These are phyloP conservation scores for Istiophorus platypterus DNA, from an alignment of 2,113 vertebrate species.

Conservation along the genomic window DNA sequence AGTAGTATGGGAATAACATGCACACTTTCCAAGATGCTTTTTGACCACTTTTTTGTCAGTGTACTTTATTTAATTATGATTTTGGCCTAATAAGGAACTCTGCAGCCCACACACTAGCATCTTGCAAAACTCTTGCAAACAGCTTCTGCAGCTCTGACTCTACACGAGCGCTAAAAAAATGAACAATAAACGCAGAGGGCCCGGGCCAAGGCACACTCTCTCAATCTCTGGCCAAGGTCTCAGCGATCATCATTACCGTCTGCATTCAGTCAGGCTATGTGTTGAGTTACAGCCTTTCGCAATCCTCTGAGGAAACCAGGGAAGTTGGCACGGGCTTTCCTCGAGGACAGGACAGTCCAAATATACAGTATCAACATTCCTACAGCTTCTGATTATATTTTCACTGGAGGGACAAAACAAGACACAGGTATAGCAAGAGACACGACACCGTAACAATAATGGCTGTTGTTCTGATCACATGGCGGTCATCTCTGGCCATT, in stretches of 20 bases:
- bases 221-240: conserved; percentile 71
- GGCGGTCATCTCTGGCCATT: conserved; percentile 36
- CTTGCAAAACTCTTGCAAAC: conserved; percentile 55
- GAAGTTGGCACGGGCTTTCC: conserved; percentile 70
- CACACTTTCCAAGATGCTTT: conserved; percentile 38
- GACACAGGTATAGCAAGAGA: conserved; percentile 20
- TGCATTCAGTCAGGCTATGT: conserved; percentile 68
- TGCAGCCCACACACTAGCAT: conserved; percentile 38
- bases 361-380: conserved; percentile 70
- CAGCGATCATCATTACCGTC: conserved; percentile 77
- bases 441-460: conserved; percentile 27
- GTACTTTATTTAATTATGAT: conserved; percentile 43
- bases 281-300: conserved; percentile 77
- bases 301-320: conserved; percentile 74
- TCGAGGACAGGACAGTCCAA: conserved; percentile 73
- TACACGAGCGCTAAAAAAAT: conserved; percentile 50
- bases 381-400: conserved; percentile 64
- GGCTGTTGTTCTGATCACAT: conserved; percentile 27
- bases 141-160: conserved; percentile 25
- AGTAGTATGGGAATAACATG: conserved; percentile 26
- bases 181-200: conserved; percentile 64
- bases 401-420: conserved; percentile 52
- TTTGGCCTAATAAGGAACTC: conserved; percentile 33
- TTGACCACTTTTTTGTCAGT: conserved; percentile 19
- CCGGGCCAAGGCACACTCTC: conserved; percentile 70